Evolutionary conservation across 2,888 invertebrate species (phyloP).

Genomic region (Eumacrocentrus americanus): DNA sequence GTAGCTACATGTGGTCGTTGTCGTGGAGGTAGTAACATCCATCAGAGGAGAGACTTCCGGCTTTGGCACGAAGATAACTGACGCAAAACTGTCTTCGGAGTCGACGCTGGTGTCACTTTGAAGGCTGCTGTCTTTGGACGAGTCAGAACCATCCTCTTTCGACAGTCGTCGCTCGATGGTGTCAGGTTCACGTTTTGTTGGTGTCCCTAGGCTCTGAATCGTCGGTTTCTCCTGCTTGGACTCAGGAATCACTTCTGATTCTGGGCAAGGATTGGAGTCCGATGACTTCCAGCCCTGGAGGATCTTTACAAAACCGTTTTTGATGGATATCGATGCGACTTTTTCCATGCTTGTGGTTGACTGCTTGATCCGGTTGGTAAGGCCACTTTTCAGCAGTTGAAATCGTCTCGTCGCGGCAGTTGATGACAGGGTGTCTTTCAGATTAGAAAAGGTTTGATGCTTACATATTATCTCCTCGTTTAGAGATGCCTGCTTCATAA

Average conservation of each 20-base stretch:
- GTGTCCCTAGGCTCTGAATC: slow-evolving; percentile 19
- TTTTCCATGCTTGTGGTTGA: slow-evolving; percentile 85
- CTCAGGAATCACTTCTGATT: background rate
- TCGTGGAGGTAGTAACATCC: slow-evolving; percentile 63
- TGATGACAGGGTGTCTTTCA: slow-evolving; percentile 77
- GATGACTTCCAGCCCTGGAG: slow-evolving; percentile 71
- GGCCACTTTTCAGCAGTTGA: slow-evolving; percentile 78
- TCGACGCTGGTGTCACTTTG: slow-evolving; percentile 94
- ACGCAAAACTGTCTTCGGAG: slow-evolving; percentile 92
- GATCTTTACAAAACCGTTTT: slow-evolving; percentile 82
- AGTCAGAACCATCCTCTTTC: slow-evolving; percentile 86
- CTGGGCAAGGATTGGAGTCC: slow-evolving; percentile 36
- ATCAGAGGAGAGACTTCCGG: slow-evolving; percentile 63
- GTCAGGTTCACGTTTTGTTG: slow-evolving; percentile 50
- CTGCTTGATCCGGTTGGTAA: slow-evolving; percentile 82
- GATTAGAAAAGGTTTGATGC: slow-evolving; percentile 71
- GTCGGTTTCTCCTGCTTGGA: slow-evolving; percentile 5
- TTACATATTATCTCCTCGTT: slow-evolving; percentile 85
- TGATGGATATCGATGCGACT: slow-evolving; percentile 72
- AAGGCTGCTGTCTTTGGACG: slow-evolving; percentile 86
- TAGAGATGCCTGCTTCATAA: slow-evolving; percentile 87
- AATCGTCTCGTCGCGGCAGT: slow-evolving; percentile 75
- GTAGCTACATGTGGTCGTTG: slow-evolving; percentile 66
- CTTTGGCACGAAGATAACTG: slow-evolving; percentile 89
- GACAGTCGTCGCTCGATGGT: slow-evolving; percentile 74